These are phyloP conservation scores for Stramonita haemastoma DNA, from an alignment of 2,888 invertebrate genomes.

Conservation along the genomic window DNA sequence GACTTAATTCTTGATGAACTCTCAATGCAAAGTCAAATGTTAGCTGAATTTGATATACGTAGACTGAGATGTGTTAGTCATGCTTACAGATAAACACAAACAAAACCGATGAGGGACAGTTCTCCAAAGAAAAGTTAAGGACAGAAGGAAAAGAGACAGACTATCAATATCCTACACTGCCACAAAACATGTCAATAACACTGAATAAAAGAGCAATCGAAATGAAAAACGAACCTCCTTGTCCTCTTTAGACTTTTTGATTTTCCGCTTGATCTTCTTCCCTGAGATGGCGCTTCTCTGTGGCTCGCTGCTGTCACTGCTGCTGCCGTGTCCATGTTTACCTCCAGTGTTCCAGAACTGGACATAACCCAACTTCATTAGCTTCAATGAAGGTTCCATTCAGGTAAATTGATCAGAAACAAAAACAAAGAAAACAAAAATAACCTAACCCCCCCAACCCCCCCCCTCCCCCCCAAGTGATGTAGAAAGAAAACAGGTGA, in stretches of 20 bases:
- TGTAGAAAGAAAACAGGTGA: no score
- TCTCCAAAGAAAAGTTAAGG: no score
- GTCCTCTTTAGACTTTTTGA: conserved; percentile 55
- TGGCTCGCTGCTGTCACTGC: conserved; percentile 20
- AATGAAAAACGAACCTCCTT: conserved; percentile 47
- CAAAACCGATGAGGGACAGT: no score
- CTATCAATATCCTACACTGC: background rate
- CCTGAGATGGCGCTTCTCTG: conserved; percentile 54
- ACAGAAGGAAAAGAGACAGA: background rate
- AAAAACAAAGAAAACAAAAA: background rate
- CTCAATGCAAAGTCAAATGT: no score
- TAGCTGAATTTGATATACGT: no score
- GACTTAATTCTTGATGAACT: no score
- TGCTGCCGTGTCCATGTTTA: background rate
- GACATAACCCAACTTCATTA: no score
- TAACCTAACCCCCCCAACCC: no score
- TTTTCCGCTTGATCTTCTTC: conserved; percentile 51
- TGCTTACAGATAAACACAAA: no score
- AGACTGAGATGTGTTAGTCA: no score
- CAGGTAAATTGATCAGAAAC: background rate
- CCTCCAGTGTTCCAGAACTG: conserved; percentile 36
- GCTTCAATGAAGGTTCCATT: no score
- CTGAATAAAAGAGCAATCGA: background rate
- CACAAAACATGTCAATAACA: background rate
- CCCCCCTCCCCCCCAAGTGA: background rate